These are phyloP conservation scores for Siniperca scherzeri DNA, from an alignment of 2,797 vertebrate genomes.

Conservation along the genomic window DNA sequence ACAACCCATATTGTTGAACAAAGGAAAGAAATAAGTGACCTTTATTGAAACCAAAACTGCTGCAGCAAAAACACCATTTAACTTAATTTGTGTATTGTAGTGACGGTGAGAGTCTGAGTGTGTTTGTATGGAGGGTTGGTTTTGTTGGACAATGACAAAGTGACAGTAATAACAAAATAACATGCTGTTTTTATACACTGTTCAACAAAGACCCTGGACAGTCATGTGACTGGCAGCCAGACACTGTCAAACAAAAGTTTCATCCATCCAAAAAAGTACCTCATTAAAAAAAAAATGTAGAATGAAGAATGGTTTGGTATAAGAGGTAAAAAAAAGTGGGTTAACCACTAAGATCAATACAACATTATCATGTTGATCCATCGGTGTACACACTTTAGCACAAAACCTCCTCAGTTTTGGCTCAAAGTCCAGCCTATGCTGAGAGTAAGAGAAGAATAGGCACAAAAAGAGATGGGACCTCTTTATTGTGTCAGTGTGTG, in stretches of 20 bases:
- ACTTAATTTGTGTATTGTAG: neutral
- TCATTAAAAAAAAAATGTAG: neutral
- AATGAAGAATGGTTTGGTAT: neutral
- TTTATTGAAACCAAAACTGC: slow-evolving; percentile 20
- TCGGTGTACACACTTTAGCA: neutral
- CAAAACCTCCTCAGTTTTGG: neutral
- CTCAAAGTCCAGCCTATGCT: neutral
- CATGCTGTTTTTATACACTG: neutral
- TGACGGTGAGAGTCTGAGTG: neutral
- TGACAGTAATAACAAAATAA: neutral
- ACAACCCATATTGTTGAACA: slow-evolving; percentile 20
- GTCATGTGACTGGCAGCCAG: neutral
- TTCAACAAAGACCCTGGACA: neutral
- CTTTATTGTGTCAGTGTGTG: neutral
- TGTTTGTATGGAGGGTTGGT: neutral
- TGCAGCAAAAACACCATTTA: neutral
- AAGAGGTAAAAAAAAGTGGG: neutral
- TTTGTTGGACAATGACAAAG: neutral
- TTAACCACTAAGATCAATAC: neutral
- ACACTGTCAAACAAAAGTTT: neutral
- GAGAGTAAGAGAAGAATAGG: neutral
- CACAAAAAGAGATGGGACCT: neutral
- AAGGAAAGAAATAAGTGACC: slow-evolving; percentile 12
- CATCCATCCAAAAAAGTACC: neutral
- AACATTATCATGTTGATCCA: neutral